Evolutionary conservation across 2,888 invertebrate species (phyloP), one percentile per base, ranked within the genome.

Genomic region (Notodromas monacha): DNA sequence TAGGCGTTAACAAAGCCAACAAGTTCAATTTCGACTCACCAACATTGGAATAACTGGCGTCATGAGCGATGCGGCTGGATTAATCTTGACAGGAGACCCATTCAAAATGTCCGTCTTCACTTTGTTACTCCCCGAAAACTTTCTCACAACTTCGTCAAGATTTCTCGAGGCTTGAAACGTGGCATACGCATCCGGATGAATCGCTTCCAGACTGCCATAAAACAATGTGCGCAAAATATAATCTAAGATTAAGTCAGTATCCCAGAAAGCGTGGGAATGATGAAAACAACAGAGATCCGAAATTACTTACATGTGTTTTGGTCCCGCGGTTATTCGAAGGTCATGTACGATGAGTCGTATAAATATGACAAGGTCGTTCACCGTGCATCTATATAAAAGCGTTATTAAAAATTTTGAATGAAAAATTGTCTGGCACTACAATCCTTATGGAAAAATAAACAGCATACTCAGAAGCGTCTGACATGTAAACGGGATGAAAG

Each of bases 21-120:
- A 8, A 28, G n/a, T n/a, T n/a, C n/a, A n/a, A n/a, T n/a, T n/a
- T n/a, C n/a, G 26, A 41, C 48, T 40, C 38, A 61, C 61, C 45
- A 86, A 52, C 86, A 86, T 86, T 0, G 84, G 84, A 34, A 76
- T 54, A 4, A 86, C 68, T 0, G 86, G 81, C 1, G 74, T 81
- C 69, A 86, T 72, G 2, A 86, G 46, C 14, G 61, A 54, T 12
- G 79, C 54, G n/a, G n/a, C n/a, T n/a, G n/a, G n/a, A n/a, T n/a
- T n/a, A n/a, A n/a, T n/a, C 26, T 48, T 44, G 5, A 60, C 46
- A 30, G 48, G 49, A n/a, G n/a, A n/a, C n/a, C n/a, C n/a, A n/a
- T n/a, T n/a, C n/a, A n/a, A n/a, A 16, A 56, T 40, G 3, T 36
- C 13, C 12, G 16, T 33, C 6, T 29, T 11, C 21, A 28, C 41